A percentile compares a stretch with the other conserved stretches of the same genome.
These are phyloP conservation scores for Uria aalge DNA, from an alignment of 2,113 vertebrate genomes.

Conservation along the genomic window DNA sequence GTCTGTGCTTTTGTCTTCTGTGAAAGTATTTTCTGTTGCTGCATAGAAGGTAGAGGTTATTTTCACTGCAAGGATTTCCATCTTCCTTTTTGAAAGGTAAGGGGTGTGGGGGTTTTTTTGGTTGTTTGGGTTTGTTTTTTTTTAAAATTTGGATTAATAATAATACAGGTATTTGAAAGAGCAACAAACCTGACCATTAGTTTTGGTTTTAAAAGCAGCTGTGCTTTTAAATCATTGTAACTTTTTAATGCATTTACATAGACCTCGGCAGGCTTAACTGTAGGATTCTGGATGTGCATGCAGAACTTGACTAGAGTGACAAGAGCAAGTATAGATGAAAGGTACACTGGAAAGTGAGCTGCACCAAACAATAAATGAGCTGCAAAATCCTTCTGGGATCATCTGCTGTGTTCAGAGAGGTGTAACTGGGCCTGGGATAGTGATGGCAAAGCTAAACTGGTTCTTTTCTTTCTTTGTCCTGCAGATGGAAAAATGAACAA, in stretches of 20 bases:
- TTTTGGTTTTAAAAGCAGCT: neutral
- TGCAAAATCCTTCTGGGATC: neutral
- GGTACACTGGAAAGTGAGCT: neutral
- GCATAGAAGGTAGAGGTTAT: neutral
- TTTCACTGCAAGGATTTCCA: neutral
- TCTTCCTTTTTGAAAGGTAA: neutral
- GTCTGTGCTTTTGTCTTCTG: neutral
- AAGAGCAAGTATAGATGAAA: neutral
- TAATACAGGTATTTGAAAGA: neutral
- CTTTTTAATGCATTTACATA: neutral
- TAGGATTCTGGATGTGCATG: neutral
- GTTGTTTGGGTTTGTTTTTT: neutral
- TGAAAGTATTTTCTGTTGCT: neutral
- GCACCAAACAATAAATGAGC: neutral
- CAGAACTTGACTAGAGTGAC: neutral
- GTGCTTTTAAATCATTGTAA: neutral
- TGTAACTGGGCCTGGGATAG: neutral
- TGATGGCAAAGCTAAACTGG: neutral
- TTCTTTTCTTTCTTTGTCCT: neutral
- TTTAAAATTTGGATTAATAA: neutral
- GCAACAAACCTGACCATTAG: neutral
- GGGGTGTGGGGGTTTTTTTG: rapidly evolving
- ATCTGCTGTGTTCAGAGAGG: neutral
- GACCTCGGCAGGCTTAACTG: neutral
- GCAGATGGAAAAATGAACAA: conserved; percentile 84